These are phyloP conservation scores for Psittacula cyanocephala DNA, from an alignment of 2,113 vertebrate species.

Conservation along the genomic window DNA sequence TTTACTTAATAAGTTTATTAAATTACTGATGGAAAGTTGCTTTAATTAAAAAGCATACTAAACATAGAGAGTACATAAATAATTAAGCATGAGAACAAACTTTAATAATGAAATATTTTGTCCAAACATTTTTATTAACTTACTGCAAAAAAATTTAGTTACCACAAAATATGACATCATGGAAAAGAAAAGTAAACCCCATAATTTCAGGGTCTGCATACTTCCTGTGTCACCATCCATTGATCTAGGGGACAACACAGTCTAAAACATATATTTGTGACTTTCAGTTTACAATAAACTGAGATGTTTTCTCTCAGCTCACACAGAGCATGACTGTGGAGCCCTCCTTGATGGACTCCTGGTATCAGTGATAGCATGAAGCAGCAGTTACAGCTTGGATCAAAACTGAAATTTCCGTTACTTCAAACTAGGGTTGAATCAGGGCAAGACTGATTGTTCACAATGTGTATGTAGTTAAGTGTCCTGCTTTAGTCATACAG, in stretches of 20 bases:
- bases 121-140: neutral
- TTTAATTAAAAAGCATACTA: neutral
- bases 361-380: neutral
- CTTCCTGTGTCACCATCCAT: neutral
- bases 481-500: neutral
- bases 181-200: neutral
- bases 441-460: neutral
- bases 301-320: neutral
- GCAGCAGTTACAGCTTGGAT: neutral
- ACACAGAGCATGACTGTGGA: neutral
- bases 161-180: neutral
- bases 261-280: neutral
- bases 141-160: neutral
- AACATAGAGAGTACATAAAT: neutral
- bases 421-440: neutral
- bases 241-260: neutral
- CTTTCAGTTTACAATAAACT: neutral
- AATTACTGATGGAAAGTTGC: neutral
- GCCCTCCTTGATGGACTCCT: neutral
- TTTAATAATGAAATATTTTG: neutral
- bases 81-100: neutral
- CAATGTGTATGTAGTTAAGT: accelerated
- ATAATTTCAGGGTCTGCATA: neutral
- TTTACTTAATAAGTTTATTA: neutral
- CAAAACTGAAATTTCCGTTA: neutral